Conservation (phyloP, 2,113 vertebrate species). For the Lophura nycthemera region DNA sequence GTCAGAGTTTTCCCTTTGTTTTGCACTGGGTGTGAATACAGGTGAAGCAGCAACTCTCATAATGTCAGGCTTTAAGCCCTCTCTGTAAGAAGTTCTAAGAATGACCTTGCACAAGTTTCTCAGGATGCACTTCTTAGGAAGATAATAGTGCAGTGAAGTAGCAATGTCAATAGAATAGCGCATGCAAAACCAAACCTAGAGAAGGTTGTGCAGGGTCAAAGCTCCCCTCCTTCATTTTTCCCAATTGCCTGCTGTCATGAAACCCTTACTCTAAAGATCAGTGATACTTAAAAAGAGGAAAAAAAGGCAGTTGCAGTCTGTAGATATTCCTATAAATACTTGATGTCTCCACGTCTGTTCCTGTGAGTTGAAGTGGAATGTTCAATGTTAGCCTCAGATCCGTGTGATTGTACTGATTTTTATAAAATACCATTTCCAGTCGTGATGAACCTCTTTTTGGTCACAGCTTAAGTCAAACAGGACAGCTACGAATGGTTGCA, state of each 20-base stretch:
- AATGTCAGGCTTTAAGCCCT: neutral
- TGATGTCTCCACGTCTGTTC: conserved; percentile 62
- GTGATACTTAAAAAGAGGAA: neutral
- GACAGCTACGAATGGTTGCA: neutral
- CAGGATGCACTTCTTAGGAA: neutral
- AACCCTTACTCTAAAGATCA: conserved; percentile 52
- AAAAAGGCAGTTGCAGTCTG: conserved; percentile 52
- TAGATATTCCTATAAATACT: conserved; percentile 71
- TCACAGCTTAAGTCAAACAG: neutral
- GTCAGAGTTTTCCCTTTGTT: neutral
- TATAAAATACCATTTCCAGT: conserved; percentile 8
- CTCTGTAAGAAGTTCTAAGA: neutral
- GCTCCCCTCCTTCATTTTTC: neutral
- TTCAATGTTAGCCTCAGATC: conserved; percentile 52
- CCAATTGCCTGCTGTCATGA: conserved; percentile 35
- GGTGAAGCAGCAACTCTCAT: neutral
- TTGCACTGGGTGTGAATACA: rapidly evolving
- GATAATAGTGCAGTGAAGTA: neutral
- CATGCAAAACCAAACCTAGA: neutral
- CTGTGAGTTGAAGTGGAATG: conserved; percentile 65
- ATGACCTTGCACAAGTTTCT: neutral
- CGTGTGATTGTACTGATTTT: conserved; percentile 50
- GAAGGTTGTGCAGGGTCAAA: neutral
- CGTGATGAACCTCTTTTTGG: neutral
- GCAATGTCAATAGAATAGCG: neutral